These are phyloP conservation scores for Fissipunctia ypsillon DNA, from an alignment of 2,888 invertebrate genomes.

Conservation along the genomic window DNA sequence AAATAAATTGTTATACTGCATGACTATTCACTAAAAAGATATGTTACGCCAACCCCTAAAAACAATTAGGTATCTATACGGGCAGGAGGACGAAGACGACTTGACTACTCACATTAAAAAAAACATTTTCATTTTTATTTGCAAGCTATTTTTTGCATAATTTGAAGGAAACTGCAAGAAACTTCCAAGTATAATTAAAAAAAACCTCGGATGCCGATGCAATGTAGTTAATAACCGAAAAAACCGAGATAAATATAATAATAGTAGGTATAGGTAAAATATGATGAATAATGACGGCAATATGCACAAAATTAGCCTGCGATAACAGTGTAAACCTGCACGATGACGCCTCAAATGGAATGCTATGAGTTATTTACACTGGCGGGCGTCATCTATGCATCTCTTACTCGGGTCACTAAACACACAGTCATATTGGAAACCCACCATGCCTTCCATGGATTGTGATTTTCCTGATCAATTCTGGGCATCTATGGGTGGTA, in stretches of 20 bases:
- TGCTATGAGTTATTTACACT: constrained; percentile 19
- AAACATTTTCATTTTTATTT: neutral
- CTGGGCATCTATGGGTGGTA: too few relatives aligned
- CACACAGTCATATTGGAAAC: neutral
- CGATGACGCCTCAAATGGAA: constrained; percentile 24
- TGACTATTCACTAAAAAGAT: neutral
- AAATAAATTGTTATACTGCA: neutral
- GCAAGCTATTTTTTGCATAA: too few relatives aligned
- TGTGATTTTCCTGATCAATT: neutral
- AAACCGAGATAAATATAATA: neutral
- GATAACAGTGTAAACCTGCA: constrained; percentile 26
- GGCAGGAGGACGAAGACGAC: too few relatives aligned
- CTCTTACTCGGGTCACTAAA: constrained; percentile 1
- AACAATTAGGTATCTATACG: too few relatives aligned
- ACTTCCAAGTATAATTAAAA: neutral
- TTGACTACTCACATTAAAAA: neutral
- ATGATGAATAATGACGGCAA: constrained; percentile 11
- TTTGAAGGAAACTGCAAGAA: neutral
- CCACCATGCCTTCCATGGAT: neutral
- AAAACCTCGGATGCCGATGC: neutral
- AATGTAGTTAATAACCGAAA: neutral
- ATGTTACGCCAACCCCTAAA: neutral
- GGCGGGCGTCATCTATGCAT: neutral
- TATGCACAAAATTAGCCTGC: constrained; percentile 32
- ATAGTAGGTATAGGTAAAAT: neutral